Conservation (phyloP, 1,140 invertebrate genomes). For the Drosophila eugracilis region DNA sequence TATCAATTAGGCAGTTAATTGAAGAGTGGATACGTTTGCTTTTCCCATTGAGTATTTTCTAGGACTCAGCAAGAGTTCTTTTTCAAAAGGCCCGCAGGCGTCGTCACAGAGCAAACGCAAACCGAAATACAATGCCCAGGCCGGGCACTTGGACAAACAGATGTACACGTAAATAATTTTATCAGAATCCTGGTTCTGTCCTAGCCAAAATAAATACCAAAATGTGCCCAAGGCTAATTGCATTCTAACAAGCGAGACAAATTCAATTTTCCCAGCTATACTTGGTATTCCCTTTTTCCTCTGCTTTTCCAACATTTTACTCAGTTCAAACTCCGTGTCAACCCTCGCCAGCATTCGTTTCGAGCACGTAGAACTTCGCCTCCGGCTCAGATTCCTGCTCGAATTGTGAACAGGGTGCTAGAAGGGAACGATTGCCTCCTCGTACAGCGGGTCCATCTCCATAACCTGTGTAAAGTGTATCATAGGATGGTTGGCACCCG, state of each 20-base stretch:
- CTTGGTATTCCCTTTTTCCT: slow-evolving; percentile 1
- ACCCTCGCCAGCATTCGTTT: slow-evolving; percentile 69
- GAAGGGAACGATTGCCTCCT: slow-evolving; percentile 70
- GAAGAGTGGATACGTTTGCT: slow-evolving; percentile 37
- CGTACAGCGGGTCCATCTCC: slow-evolving; percentile 69
- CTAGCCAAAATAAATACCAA: slow-evolving; percentile 59
- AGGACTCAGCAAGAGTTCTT: not conserved
- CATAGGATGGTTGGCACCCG: not conserved
- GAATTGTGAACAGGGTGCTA: slow-evolving; percentile 12
- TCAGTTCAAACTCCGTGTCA: slow-evolving; percentile 25
- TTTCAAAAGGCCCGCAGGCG: slow-evolving; percentile 26
- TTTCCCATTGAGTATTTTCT: slow-evolving; percentile 8
- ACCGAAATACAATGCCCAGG: slow-evolving; percentile 8
- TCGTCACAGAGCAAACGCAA: slow-evolving; percentile 47
- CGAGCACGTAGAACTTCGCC: slow-evolving; percentile 58
- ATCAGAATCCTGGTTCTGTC: slow-evolving; percentile 45
- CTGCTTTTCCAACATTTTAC: not conserved
- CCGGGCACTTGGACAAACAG: slow-evolving; percentile 28
- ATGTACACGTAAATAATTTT: slow-evolving; percentile 66
- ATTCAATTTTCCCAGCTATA: slow-evolving; percentile 71
- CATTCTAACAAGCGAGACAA: slow-evolving; percentile 79
- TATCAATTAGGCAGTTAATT: slow-evolving; percentile 76
- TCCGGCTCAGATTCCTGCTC: slow-evolving; percentile 12
- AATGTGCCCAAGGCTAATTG: slow-evolving; percentile 76
- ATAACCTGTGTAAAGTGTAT: slow-evolving; percentile 10